phyloP scores from a whole-genome alignment of 2,888 invertebrate genomes.

The Pharmacophagus antenor region DNA sequence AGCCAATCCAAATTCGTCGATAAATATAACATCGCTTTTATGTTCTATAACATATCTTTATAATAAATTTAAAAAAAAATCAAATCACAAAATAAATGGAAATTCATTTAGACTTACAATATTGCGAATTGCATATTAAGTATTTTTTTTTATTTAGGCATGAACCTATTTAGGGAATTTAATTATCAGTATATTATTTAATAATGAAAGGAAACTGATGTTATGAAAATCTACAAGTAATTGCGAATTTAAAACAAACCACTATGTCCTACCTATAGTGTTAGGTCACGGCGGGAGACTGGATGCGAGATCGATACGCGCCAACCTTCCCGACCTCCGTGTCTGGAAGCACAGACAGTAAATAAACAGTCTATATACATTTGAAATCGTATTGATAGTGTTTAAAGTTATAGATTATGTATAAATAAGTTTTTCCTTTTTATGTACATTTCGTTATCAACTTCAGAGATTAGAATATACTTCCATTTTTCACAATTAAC shows the following conservation, averaged over 20 bases:
- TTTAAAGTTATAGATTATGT: too few relatives aligned
- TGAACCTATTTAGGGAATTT: too few relatives aligned
- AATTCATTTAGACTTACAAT: not conserved
- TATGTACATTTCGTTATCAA: too few relatives aligned
- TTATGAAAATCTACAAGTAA: too few relatives aligned
- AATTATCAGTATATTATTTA: too few relatives aligned
- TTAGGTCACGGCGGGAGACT: constrained; percentile 25
- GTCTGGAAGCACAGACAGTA: constrained; percentile 1
- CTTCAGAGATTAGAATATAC: too few relatives aligned
- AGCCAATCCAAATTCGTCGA: too few relatives aligned
- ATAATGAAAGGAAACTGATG: too few relatives aligned
- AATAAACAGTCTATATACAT: constrained; percentile 11
- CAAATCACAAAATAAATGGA: not conserved
- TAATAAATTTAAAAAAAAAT: not conserved
- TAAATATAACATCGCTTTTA: not conserved
- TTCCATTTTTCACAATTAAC: too few relatives aligned
- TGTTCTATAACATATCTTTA: not conserved
- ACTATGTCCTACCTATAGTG: constrained; percentile 9
- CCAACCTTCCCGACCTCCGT: constrained; percentile 25
- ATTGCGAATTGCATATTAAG: too few relatives aligned
- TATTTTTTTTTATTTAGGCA: too few relatives aligned
- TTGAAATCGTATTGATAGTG: not conserved
- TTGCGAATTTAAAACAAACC: not conserved
- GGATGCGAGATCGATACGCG: constrained; percentile 22
- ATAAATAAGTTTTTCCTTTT: too few relatives aligned